Base-by-base conservation (phyloP, 2,113 vertebrate genomes). In the Turnix velox region DNA sequence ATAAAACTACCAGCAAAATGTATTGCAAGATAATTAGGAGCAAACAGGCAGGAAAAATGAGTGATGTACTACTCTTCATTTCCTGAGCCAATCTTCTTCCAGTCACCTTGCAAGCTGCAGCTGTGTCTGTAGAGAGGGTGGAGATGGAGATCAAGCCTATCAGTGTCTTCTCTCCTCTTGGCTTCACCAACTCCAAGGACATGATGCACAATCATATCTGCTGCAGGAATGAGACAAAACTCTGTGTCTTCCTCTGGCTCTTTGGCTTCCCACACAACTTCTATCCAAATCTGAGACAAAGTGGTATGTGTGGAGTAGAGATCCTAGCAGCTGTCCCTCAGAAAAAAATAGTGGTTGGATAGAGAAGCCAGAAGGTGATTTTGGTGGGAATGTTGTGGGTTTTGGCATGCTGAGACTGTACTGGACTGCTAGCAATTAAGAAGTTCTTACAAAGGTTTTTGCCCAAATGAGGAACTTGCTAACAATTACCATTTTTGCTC, bases 11-110 rank as follows among this genome's bases (percentile, higher is more conserved):
- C 48, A 54, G 67, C 72, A 71, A 94, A 92, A 93, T 73, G 39
- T 87, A 84, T 94, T 94, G 77, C 84, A 59, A 85, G 89, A 87
- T 89, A 92, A 93, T 92, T 92, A 90, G 84, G 73, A 78, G 81
- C 84, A 96, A 94, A 93, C 74, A 92, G 91, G 55, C 79, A 89
- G 78, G 71, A 59, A 91, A 63, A 92, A 91, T 88, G 94, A 93
- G 74, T 58, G 91, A 93, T 94, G 72, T 11, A 1, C 63, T 83
- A 30, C 63, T 93, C 79, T 57, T 94, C 72, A 84, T 95, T 93
- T 95, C 94, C 92, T 80, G 79, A 94, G 75, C 42, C 16, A 0
- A 8, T 69, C 55, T 61, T 59, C 79, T 94, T 94, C 49, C 93
- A 72, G 61, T 66, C 88, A 42, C 72, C 28, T 77, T 74, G 82